Evolutionary conservation across 2,797 vertebrate genomes (phyloP), one percentile per base, ranked within the genome.

Genomic region (Podarcis lilfordi): DNA sequence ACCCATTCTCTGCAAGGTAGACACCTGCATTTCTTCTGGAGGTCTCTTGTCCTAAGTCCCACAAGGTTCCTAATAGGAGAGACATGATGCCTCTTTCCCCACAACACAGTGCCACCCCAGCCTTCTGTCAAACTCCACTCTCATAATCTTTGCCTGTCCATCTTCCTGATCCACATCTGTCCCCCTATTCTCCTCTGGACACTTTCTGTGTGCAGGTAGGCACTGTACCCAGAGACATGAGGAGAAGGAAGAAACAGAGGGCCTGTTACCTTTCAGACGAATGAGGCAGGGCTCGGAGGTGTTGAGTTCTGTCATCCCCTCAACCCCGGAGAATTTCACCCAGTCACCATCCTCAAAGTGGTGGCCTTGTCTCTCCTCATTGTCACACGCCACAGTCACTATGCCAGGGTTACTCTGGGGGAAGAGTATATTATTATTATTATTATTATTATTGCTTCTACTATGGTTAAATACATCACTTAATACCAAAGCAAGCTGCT

Each of bases 221-320:
- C 37, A 76, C 11, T 1, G n/a, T 23, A 35, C 10, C 7, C 7
- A 23, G 9, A 66, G 5, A 25, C 8, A 21, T 21, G 8, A 55
- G 11, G 32, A 37, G 19, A 35, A 64, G 21, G 61, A 64, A 43
- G 45, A 68, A 50, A 37, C 3, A 40, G 27, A 40, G 29, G 0
- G 2, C 19, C 35, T 29, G 93, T 95, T 93, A 99, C 98, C 94
- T 10, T 85, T 82, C 80, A 95, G 86, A 19, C 1, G 94, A 90
- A 99, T 96, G 0, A 96, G 68, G 76, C 96, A 0, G 0, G 98
- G 97, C 1, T 61, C 27, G 11, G 7, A 91, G 80, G 5, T 50
- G 1, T 99, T 99, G 93, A 99, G 97, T 92, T 98, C 98, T 0
- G 94, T 96, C 98, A 99, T 99, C 89, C 98, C 98, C 89, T 97